phyloP scores from a whole-genome alignment of 2,888 invertebrate species.

The Nemotelus pantherinus region DNA sequence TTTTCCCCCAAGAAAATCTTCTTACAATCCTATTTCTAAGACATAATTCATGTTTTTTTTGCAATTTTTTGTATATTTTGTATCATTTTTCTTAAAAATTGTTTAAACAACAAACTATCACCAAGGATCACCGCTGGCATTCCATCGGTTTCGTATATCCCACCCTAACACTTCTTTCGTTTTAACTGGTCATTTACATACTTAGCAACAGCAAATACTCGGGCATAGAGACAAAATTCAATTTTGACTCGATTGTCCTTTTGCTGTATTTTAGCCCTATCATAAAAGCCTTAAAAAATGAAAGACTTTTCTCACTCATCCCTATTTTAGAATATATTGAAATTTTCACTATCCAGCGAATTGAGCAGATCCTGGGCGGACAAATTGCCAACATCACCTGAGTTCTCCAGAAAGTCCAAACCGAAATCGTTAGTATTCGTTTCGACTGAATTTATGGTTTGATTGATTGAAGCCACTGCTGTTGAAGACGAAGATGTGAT shows the following conservation, averaged over 20 bases:
- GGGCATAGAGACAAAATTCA: no score
- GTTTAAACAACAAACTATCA: slow-evolving; percentile 43
- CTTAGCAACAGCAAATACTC: neutral
- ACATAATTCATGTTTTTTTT: neutral
- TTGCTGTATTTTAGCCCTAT: no score
- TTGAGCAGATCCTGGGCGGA: slow-evolving; percentile 85
- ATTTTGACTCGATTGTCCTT: no score
- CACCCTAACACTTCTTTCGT: neutral
- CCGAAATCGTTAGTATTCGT: slow-evolving; percentile 73
- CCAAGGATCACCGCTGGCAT: slow-evolving; percentile 37
- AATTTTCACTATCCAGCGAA: slow-evolving; percentile 81
- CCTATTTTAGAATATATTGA: slow-evolving; percentile 66
- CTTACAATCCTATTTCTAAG: slow-evolving; percentile 35
- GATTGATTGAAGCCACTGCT: slow-evolving; percentile 56
- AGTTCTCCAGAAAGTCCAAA: slow-evolving; percentile 86
- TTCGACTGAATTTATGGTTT: slow-evolving; percentile 64
- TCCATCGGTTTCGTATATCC: neutral
- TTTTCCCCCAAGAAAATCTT: slow-evolving; percentile 39
- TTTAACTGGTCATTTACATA: neutral
- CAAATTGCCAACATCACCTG: slow-evolving; percentile 79
- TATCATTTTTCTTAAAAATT: slow-evolving; percentile 27
- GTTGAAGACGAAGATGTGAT: slow-evolving; percentile 57
- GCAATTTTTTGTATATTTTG: neutral
- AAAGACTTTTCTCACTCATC: no score
- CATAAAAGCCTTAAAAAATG: no score